These are phyloP conservation scores for Campoplex capitator DNA, from an alignment of 2,888 invertebrate genomes.

Conservation along the genomic window DNA sequence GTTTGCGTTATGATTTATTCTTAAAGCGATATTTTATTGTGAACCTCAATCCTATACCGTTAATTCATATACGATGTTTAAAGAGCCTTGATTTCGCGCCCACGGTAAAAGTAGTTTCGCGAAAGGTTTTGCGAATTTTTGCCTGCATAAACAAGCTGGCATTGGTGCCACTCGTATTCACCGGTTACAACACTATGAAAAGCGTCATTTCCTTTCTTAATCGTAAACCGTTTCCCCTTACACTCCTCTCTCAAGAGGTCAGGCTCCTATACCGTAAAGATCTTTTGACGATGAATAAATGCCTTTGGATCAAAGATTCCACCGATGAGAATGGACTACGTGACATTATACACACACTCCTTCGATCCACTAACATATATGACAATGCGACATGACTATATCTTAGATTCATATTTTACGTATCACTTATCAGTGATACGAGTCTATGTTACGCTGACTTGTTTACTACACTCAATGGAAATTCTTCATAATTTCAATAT, in stretches of 20 bases:
- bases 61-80: slow-evolving; percentile 28
- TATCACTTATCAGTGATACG: slow-evolving; percentile 42
- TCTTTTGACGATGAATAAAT: slow-evolving; percentile 47
- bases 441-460: slow-evolving; percentile 24
- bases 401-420: slow-evolving; percentile 20
- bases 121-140: slow-evolving; percentile 23
- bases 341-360: slow-evolving; percentile 12
- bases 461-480: slow-evolving; percentile 16
- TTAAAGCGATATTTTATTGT: background rate
- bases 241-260: background rate
- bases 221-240: slow-evolving; percentile 1
- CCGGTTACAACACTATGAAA: slow-evolving; percentile 32
- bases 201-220: slow-evolving; percentile 36
- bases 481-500: background rate
- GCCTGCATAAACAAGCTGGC: slow-evolving; percentile 21
- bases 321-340: background rate
- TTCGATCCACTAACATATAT: slow-evolving; percentile 17
- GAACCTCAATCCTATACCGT: background rate
- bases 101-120: slow-evolving; percentile 51
- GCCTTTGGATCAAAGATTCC: slow-evolving; percentile 33
- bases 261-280: slow-evolving; percentile 19
- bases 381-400: slow-evolving; percentile 11
- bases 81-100: slow-evolving; percentile 46
- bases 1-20: background rate
- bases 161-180: slow-evolving; percentile 35